Conservation (phyloP, 2,113 vertebrate species). For the Cyanistes caeruleus region DNA sequence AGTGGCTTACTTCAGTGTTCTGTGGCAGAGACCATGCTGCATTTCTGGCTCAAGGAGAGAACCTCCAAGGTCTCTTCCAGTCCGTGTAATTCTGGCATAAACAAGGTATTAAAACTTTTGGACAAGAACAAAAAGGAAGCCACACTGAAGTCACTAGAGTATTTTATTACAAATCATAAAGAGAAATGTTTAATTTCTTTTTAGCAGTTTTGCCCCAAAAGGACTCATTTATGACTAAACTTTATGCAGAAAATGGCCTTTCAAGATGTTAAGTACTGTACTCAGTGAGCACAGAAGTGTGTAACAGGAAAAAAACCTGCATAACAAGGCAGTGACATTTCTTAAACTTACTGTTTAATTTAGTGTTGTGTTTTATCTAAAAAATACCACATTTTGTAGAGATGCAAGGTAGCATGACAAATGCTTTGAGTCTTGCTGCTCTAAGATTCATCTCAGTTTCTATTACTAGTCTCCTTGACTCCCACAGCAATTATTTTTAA, state of each 20-base stretch:
- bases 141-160: neutral
- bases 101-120: neutral
- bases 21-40: neutral
- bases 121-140: neutral
- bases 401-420: neutral
- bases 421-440: neutral
- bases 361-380: neutral
- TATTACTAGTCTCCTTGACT: neutral
- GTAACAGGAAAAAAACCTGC: neutral
- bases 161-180: neutral
- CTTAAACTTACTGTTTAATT: neutral
- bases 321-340: neutral
- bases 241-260: neutral
- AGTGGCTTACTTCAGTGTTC: neutral
- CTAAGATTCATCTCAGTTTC: neutral
- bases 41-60: neutral
- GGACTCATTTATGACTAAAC: neutral
- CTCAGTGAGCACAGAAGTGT: neutral
- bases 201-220: neutral
- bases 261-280: neutral
- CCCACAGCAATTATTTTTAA: conserved; percentile 22
- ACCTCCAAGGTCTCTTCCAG: neutral
- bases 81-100: neutral
- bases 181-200: neutral
- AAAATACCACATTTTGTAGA: neutral